Evolutionary conservation across 1,140 invertebrate genomes (phyloP).

Genomic region (Heterodera schachtii): DNA sequence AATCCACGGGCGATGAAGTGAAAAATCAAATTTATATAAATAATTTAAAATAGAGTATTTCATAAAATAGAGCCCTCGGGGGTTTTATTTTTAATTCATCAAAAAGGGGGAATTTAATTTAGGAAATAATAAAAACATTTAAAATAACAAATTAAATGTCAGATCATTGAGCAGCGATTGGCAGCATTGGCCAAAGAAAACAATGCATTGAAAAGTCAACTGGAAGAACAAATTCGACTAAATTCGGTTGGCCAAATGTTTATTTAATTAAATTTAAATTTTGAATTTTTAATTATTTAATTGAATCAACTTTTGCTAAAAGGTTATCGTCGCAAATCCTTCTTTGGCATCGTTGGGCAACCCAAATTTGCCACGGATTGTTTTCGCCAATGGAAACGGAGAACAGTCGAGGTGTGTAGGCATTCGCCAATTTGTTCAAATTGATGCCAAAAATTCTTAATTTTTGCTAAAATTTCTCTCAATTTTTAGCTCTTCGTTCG

Average conservation of each 20-base stretch:
- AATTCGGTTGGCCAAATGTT: constrained; percentile 16
- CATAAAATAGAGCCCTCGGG: too few relatives aligned
- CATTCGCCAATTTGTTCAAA: too few relatives aligned
- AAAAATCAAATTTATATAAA: neutral
- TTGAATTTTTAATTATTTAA: neutral
- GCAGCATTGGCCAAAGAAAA: constrained; percentile 19
- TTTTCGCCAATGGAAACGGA: neutral
- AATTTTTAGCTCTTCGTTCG: neutral
- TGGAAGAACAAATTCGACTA: constrained; percentile 24
- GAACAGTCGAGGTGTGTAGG: neutral
- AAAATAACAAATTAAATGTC: neutral
- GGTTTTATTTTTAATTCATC: too few relatives aligned
- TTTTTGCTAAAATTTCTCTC: neutral
- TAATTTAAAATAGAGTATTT: neutral
- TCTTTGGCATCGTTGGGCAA: neutral
- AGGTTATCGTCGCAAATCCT: constrained; percentile 27
- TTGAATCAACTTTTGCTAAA: neutral
- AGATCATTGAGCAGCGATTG: constrained; percentile 9
- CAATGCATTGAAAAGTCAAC: constrained; percentile 5
- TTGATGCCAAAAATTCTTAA: too few relatives aligned
- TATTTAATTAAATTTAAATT: too few relatives aligned
- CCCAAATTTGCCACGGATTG: neutral
- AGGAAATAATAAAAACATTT: neutral
- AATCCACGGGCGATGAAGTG: neutral
- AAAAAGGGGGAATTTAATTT: too few relatives aligned